Conservation (phyloP, 2,888 invertebrate species). For the Tenthredo mesomela region DNA sequence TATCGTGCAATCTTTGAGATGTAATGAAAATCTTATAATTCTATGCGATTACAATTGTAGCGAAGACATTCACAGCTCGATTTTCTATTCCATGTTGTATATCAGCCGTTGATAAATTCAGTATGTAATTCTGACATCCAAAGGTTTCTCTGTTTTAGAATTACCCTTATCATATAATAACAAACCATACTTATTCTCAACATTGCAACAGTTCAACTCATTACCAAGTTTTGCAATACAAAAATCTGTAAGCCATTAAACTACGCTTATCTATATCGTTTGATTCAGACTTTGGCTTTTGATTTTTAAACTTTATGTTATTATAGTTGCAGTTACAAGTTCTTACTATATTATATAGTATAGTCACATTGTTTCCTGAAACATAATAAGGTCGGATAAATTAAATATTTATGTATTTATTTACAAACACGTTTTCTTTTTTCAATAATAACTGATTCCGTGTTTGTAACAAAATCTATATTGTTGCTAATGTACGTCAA, state of each 20-base stretch:
- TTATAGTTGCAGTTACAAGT: not conserved
- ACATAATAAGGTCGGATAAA: not conserved
- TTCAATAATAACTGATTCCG: not conserved
- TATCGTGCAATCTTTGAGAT: not conserved
- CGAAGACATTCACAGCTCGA: not conserved
- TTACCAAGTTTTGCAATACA: not conserved
- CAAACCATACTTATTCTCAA: not conserved
- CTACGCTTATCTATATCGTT: not conserved
- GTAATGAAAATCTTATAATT: not conserved
- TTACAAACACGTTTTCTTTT: not conserved
- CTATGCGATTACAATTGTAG: not conserved
- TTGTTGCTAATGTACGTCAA: not conserved
- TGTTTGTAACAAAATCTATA: not conserved
- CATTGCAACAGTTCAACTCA: not conserved
- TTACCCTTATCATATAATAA: not conserved
- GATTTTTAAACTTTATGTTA: not conserved
- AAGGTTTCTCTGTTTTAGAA: not conserved
- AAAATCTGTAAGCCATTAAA: not conserved
- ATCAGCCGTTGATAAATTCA: not conserved
- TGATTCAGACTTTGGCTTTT: not conserved
- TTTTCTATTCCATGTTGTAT: not conserved
- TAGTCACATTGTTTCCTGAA: constrained; percentile 25
- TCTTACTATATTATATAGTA: not conserved
- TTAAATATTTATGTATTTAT: not conserved
- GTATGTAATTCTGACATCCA: not conserved